A percentile compares a stretch with the other conserved stretches of the same genome.
Conservation (phyloP, 1,140 invertebrate genomes). For the Drosophila lowei region DNA sequence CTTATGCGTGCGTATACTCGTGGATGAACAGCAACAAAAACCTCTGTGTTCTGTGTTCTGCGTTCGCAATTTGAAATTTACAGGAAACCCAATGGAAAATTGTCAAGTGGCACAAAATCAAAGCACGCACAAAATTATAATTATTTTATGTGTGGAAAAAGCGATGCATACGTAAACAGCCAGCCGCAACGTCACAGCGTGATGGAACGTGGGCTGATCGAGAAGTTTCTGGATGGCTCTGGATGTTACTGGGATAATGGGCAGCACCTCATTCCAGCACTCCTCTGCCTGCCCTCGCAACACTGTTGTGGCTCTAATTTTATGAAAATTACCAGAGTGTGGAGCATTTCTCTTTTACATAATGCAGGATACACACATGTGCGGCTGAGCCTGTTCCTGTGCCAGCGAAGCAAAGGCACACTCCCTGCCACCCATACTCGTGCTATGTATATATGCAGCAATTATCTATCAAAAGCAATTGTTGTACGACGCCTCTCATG, state of each 20-base stretch:
- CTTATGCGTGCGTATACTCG: not conserved
- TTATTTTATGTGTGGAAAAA: slow-evolving; percentile 77
- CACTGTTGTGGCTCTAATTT: slow-evolving; percentile 57
- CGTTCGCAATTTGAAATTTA: slow-evolving; percentile 60
- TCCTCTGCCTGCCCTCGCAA: slow-evolving; percentile 9
- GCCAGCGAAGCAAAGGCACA: not conserved
- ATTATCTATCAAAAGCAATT: slow-evolving; percentile 72
- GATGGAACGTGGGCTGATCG: slow-evolving; percentile 32
- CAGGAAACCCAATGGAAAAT: slow-evolving; percentile 68
- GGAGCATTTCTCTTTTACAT: slow-evolving; percentile 60
- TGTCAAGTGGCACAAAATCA: slow-evolving; percentile 76
- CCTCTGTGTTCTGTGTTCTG: slow-evolving; percentile 4
- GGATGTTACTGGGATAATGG: not conserved
- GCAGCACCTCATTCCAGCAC: not conserved
- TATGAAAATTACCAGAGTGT: slow-evolving; percentile 77
- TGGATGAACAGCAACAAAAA: slow-evolving; percentile 17
- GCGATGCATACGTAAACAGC: slow-evolving; percentile 68
- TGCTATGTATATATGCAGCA: slow-evolving; percentile 38
- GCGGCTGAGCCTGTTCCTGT: not conserved
- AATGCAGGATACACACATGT: slow-evolving; percentile 54
- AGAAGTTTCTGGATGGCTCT: slow-evolving; percentile 6
- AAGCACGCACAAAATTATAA: slow-evolving; percentile 80
- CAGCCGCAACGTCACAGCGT: slow-evolving; percentile 30
- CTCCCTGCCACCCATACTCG: not conserved
- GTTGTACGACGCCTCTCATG: slow-evolving; percentile 46